Percentiles rank a stretch among this genome's conserved stretches.
Conservation (phyloP, 2,113 vertebrate species). For the Saimiri boliviensis region DNA sequence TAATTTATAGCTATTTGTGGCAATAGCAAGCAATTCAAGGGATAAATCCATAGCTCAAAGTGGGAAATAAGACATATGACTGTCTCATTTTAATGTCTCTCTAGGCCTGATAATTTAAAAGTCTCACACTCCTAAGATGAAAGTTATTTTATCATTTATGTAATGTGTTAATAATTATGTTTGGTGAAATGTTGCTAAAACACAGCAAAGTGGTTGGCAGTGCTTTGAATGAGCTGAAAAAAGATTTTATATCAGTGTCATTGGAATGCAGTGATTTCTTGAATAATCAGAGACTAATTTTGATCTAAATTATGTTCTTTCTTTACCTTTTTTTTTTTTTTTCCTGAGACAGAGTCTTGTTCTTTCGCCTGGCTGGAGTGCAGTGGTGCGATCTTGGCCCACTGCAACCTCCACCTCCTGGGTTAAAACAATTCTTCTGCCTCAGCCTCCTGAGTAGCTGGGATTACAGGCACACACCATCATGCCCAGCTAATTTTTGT, state of each 20-base stretch:
- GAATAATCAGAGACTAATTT: neutral
- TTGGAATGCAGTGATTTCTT: neutral
- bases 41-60: neutral
- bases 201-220: neutral
- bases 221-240: neutral
- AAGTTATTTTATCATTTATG: neutral
- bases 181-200: neutral
- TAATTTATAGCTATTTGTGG: neutral
- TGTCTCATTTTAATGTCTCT: neutral
- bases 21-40: neutral
- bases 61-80: neutral
- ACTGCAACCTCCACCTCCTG: no score
- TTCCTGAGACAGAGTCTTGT: no score
- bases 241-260: neutral
- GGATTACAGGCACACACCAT: no score
- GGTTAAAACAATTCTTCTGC: no score
- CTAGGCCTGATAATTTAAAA: neutral
- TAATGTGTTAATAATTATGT: neutral
- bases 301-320: neutral
- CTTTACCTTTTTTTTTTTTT: neutral
- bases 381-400: no score
- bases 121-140: neutral
- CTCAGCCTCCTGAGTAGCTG: no score
- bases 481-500: no score
- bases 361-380: no score